Evolutionary conservation across 1,140 invertebrate species (phyloP).

Genomic region (Apis laboriosa): DNA sequence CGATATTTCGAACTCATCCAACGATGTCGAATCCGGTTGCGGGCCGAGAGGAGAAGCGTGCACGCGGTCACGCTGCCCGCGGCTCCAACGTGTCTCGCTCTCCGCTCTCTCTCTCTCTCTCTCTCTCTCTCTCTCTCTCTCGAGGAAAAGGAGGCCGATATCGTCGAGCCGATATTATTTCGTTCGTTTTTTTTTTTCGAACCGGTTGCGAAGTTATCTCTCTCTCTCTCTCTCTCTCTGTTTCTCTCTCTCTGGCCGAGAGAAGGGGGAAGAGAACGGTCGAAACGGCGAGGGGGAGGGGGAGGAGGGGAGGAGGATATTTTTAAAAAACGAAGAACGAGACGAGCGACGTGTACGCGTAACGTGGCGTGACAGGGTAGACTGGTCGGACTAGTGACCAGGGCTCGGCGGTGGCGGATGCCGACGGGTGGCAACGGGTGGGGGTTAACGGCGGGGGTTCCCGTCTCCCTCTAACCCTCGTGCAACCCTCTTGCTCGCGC

Average conservation of each 20-base stretch:
- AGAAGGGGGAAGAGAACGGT: not conserved
- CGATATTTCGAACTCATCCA: too few species aligned
- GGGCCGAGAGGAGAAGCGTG: too few species aligned
- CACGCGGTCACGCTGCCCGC: too few species aligned
- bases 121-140: not conserved
- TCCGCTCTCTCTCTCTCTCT: too few species aligned
- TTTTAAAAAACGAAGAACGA: not conserved
- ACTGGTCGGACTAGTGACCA: conserved; percentile 63
- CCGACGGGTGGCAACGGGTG: conserved; percentile 35
- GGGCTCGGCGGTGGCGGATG: conserved; percentile 62
- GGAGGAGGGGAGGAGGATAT: not conserved
- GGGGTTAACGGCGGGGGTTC: conserved; percentile 43
- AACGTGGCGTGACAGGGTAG: conserved; percentile 56
- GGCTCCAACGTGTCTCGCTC: too few species aligned
- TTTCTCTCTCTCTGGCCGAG: not conserved
- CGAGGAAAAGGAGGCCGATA: not conserved
- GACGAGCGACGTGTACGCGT: conserved; percentile 13
- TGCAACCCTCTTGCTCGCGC: conserved; percentile 20
- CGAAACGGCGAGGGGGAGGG: too few species aligned
- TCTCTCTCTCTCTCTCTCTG: not conserved
- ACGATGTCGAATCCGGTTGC: too few species aligned
- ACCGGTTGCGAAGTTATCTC: not conserved
- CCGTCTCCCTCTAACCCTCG: conserved; percentile 38
- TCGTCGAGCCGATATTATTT: too few species aligned
- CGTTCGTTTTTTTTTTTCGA: too few species aligned